These are phyloP conservation scores for Amblyjoppa proteus DNA, from an alignment of 2,888 invertebrate species.

Conservation along the genomic window DNA sequence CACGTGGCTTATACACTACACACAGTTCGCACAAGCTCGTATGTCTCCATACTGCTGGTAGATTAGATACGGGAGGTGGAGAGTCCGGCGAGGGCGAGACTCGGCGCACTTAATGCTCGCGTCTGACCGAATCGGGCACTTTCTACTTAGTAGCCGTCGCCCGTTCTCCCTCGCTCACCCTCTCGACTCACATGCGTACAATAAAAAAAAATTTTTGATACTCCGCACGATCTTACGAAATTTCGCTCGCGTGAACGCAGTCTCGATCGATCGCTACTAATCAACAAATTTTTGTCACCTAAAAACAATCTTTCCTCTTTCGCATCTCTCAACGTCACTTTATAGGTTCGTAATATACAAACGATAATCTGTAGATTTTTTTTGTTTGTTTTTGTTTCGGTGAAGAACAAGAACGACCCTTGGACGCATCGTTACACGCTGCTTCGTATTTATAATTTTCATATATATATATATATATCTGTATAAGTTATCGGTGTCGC, in stretches of 20 bases:
- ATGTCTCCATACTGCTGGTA: conserved; percentile 64
- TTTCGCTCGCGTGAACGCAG: conserved; percentile 41
- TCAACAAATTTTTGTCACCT: conserved; percentile 43
- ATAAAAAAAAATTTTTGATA: too few relatives aligned
- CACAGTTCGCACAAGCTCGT: conserved; percentile 74
- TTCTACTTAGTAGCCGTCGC: conserved; percentile 42
- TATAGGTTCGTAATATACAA: conserved; percentile 52
- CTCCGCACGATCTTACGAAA: background rate
- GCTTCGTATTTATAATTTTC: conserved; percentile 24
- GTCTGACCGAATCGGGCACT: conserved; percentile 58
- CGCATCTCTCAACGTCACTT: conserved; percentile 49
- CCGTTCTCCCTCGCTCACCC: background rate
- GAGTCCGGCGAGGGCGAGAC: conserved; percentile 9
- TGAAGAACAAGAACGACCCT: conserved; percentile 49
- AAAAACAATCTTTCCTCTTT: conserved; percentile 31
- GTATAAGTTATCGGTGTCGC: conserved; percentile 40
- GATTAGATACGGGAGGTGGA: conserved; percentile 68
- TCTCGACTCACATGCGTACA: background rate
- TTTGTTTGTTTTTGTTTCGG: background rate
- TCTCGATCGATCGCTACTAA: conserved; percentile 29
- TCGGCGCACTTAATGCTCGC: conserved; percentile 13
- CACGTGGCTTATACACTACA: conserved; percentile 67
- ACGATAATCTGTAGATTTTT: conserved; percentile 47
- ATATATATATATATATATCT: conserved; percentile 29
- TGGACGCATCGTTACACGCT: conserved; percentile 43